phyloP scores from a whole-genome alignment of 1,140 invertebrate genomes.

The Hyposmocoma kahamanoa region DNA sequence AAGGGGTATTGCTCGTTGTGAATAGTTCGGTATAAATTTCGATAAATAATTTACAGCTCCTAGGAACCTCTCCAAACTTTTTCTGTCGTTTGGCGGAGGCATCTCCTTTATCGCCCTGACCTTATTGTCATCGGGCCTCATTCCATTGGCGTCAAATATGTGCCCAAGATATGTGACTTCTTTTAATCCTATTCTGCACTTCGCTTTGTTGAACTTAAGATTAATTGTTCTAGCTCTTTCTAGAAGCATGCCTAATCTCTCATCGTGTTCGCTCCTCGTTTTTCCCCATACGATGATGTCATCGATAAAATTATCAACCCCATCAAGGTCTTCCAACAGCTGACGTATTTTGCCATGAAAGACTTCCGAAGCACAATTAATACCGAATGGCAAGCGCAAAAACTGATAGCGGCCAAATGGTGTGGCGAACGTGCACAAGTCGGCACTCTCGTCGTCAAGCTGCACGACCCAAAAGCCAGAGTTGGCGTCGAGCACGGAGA shows the following conservation, averaged over 20 bases:
- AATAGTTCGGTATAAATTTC: slow-evolving; percentile 30
- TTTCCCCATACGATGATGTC: slow-evolving; percentile 36
- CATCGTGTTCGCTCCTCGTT: slow-evolving; percentile 30
- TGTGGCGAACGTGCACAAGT: no score
- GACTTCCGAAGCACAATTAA: no score
- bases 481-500: no score
- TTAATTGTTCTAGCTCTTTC: slow-evolving; percentile 3
- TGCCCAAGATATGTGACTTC: slow-evolving; percentile 11
- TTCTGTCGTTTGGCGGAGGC: not conserved
- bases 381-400: no score
- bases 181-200: slow-evolving; percentile 1
- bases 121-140: slow-evolving; percentile 4
- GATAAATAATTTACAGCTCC: slow-evolving; percentile 37
- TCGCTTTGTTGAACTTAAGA: slow-evolving; percentile 9
- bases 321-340: no score
- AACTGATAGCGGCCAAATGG: no score
- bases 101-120: slow-evolving; percentile 6
- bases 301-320: no score
- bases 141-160: slow-evolving; percentile 6
- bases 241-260: not conserved
- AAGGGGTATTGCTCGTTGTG: slow-evolving; percentile 21
- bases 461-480: no score
- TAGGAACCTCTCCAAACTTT: slow-evolving; percentile 14
- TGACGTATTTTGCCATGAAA: no score
- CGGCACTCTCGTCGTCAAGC: no score